A percentile compares a stretch with the other conserved stretches of the same genome.
phyloP scores from a whole-genome alignment of 1,140 invertebrate species.

The Heliconius nattereri region DNA sequence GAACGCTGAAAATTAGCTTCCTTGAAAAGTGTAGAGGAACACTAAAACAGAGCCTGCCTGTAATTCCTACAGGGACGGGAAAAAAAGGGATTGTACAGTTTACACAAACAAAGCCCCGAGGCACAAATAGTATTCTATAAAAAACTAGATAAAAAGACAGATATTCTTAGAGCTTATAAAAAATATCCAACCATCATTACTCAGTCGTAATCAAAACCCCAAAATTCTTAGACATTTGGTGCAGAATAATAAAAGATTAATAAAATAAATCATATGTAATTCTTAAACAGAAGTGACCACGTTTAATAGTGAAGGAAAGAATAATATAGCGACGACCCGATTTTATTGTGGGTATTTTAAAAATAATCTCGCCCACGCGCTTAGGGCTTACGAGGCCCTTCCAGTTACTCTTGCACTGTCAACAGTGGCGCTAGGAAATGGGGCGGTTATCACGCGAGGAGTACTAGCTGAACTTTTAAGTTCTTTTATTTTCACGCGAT shows the following conservation, averaged over 20 bases:
- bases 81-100: too few relatives aligned
- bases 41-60: too few relatives aligned
- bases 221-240: slow-evolving; percentile 7
- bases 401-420: slow-evolving; percentile 32
- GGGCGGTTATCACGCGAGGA: slow-evolving; percentile 31
- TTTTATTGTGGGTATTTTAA: slow-evolving; percentile 37
- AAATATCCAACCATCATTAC: neutral
- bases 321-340: slow-evolving; percentile 7
- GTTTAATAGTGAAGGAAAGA: slow-evolving; percentile 22
- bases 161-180: neutral
- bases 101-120: too few relatives aligned
- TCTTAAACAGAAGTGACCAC: slow-evolving; percentile 23
- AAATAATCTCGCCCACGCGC: slow-evolving; percentile 34
- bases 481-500: neutral
- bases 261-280: slow-evolving; percentile 22
- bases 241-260: slow-evolving; percentile 16
- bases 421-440: slow-evolving; percentile 35
- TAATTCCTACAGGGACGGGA: too few relatives aligned
- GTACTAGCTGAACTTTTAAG: slow-evolving; percentile 5
- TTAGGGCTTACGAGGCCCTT: slow-evolving; percentile 38
- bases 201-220: neutral
- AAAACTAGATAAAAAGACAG: neutral
- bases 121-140: neutral
- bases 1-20: too few relatives aligned
- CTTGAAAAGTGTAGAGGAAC: too few relatives aligned